phyloP scores from a whole-genome alignment of 2,113 vertebrate species.

The Balaeniceps rex region DNA sequence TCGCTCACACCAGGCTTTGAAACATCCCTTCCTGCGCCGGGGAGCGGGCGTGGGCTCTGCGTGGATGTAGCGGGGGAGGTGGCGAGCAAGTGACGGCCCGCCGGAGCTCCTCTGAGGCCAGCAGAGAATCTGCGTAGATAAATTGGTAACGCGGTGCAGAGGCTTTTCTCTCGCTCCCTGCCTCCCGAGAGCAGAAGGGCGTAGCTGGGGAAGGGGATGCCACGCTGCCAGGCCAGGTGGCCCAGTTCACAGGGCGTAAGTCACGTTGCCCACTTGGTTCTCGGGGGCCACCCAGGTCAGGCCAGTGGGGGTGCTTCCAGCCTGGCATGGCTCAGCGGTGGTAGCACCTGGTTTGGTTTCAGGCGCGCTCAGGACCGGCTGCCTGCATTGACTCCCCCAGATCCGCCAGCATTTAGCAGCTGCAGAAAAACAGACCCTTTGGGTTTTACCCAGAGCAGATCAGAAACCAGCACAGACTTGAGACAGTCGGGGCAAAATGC shows the following conservation, averaged over 20 bases:
- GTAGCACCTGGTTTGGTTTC: not conserved
- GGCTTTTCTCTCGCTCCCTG: not conserved
- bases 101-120: not conserved
- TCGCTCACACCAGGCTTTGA: not conserved
- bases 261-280: accelerated
- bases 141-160: accelerated
- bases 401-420: not conserved
- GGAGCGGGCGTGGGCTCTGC: not conserved
- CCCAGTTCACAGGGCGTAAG: not conserved
- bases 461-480: not conserved
- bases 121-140: not conserved
- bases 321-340: not conserved
- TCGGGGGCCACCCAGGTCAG: not conserved
- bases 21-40: not conserved
- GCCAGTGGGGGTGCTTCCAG: not conserved
- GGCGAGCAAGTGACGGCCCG: accelerated
- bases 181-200: not conserved
- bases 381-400: accelerated
- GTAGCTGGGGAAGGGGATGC: not conserved
- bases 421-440: not conserved
- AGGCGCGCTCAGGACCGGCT: not conserved
- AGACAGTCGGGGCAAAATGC: not conserved
- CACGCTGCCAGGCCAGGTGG: not conserved
- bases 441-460: not conserved
- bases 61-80: accelerated